A percentile compares a stretch with the other conserved stretches of the same genome.
Evolutionary conservation across 2,797 vertebrate species (phyloP).

Genomic region (Euthynnus affinis): DNA sequence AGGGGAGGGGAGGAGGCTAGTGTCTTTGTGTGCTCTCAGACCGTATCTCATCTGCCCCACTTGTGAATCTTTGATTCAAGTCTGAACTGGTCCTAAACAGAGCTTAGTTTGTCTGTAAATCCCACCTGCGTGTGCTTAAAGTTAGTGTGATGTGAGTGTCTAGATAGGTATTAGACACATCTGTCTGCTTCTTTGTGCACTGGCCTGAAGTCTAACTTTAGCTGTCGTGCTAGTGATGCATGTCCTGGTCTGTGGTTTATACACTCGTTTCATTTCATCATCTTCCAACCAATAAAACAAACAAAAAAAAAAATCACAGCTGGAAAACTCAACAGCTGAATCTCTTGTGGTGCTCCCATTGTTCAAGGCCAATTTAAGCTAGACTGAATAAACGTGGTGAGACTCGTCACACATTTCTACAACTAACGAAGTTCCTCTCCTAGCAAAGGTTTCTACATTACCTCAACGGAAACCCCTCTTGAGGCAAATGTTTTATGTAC

Average conservation of each 20-base stretch:
- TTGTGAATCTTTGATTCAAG: conserved; percentile 66
- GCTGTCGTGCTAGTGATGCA: background rate
- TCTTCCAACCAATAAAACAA: background rate
- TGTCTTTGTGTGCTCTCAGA: conserved; percentile 64
- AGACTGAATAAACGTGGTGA: conserved; percentile 16
- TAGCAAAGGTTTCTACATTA: background rate
- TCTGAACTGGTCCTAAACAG: conserved; percentile 67
- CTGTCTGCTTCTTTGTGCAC: conserved; percentile 38
- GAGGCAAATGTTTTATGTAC: background rate
- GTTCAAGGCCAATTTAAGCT: conserved; percentile 29
- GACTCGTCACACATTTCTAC: conserved; percentile 24
- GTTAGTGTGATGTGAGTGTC: no score
- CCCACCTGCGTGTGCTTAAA: conserved; percentile 58
- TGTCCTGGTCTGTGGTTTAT: conserved; percentile 36
- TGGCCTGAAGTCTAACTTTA: background rate
- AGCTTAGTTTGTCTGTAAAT: conserved; percentile 42
- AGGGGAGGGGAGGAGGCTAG: background rate
- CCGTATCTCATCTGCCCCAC: conserved; percentile 68
- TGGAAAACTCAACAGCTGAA: conserved; percentile 34
- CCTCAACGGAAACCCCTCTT: background rate
- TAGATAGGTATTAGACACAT: conserved; percentile 1
- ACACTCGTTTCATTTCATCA: conserved; percentile 20
- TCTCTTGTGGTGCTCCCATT: conserved; percentile 31
- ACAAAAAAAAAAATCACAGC: conserved; percentile 12
- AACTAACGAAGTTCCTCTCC: conserved; percentile 33